Conservation (phyloP, 2,888 invertebrate genomes). For the Lasioglossum zephyrum region DNA sequence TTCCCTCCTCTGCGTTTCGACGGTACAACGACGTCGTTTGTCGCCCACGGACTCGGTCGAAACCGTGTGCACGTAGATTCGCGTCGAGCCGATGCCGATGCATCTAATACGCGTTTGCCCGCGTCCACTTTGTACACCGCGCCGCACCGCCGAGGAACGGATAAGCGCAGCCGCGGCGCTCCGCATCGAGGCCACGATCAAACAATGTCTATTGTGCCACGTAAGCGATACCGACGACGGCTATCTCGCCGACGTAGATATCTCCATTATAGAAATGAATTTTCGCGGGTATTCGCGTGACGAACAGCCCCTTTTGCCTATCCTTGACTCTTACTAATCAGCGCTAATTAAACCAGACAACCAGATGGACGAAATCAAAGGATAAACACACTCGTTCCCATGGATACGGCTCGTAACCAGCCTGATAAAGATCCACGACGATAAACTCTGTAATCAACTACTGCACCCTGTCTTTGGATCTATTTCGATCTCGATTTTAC, state of each 20-base stretch:
- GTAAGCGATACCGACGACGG: conserved; percentile 45
- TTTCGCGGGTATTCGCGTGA: conserved; percentile 31
- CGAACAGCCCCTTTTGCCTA: conserved; percentile 10
- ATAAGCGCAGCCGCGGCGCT: conserved; percentile 44
- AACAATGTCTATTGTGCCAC: conserved; percentile 64
- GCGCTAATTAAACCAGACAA: conserved; percentile 26
- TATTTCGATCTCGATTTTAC: not conserved
- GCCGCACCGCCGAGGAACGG: conserved; percentile 31
- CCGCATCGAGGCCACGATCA: conserved; percentile 59
- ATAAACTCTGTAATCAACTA: conserved; percentile 27
- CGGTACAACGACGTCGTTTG: conserved; percentile 43
- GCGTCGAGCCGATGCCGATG: conserved; percentile 22
- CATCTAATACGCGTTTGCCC: conserved; percentile 56
- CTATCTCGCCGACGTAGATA: conserved; percentile 46
- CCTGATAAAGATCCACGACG: conserved; percentile 16
- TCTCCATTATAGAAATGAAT: conserved; percentile 51
- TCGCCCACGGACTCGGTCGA: conserved; percentile 63
- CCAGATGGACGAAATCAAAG: not conserved
- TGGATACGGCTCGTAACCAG: not conserved
- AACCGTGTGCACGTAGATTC: not conserved
- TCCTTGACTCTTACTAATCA: conserved; percentile 40
- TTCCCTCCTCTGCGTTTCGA: conserved; percentile 48
- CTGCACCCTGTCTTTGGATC: not conserved
- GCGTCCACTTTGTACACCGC: conserved; percentile 43
- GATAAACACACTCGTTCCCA: not conserved